Percentiles rank a stretch among this genome's conserved stretches.
Conservation (phyloP, 2,113 vertebrate genomes). For the Tautogolabrus adspersus region DNA sequence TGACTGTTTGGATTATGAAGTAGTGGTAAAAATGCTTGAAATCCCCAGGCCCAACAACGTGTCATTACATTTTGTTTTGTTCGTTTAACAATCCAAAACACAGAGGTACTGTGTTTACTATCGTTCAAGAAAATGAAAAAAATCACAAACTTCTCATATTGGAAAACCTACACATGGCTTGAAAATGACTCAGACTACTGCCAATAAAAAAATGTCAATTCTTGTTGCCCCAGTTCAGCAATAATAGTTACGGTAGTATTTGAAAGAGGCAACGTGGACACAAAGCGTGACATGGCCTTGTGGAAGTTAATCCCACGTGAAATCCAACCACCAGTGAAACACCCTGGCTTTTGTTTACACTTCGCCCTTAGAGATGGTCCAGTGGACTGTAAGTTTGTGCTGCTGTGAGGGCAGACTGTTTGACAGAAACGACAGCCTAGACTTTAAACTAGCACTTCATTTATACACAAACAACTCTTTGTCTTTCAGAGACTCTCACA, state of each 20-base stretch:
- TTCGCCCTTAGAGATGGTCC: slow-evolving; percentile 27
- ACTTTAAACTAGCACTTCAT: slow-evolving; percentile 37
- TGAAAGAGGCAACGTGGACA: neutral
- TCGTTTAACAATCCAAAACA: neutral
- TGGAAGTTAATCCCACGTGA: slow-evolving; percentile 22
- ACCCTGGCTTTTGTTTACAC: slow-evolving; percentile 56
- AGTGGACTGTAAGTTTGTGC: slow-evolving; percentile 49
- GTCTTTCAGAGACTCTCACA: slow-evolving; percentile 71
- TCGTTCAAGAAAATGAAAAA: neutral
- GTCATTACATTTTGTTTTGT: neutral
- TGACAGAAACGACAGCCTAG: slow-evolving; percentile 37
- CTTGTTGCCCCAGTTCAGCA: too few species aligned
- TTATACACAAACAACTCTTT: slow-evolving; percentile 75
- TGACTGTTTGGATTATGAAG: too few species aligned
- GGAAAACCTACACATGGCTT: too few species aligned
- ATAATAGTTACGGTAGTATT: neutral
- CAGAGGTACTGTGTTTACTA: too few species aligned
- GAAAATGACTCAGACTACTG: too few species aligned
- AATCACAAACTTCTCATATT: neutral
- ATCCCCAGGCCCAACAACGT: neutral
- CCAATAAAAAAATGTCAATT: too few species aligned
- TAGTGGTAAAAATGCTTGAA: too few species aligned
- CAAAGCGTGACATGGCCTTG: neutral
- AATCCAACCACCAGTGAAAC: slow-evolving; percentile 36
- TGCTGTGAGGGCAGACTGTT: slow-evolving; percentile 49